Evolutionary conservation across 2,797 vertebrate genomes (phyloP).

Genomic region (Siniperca scherzeri): DNA sequence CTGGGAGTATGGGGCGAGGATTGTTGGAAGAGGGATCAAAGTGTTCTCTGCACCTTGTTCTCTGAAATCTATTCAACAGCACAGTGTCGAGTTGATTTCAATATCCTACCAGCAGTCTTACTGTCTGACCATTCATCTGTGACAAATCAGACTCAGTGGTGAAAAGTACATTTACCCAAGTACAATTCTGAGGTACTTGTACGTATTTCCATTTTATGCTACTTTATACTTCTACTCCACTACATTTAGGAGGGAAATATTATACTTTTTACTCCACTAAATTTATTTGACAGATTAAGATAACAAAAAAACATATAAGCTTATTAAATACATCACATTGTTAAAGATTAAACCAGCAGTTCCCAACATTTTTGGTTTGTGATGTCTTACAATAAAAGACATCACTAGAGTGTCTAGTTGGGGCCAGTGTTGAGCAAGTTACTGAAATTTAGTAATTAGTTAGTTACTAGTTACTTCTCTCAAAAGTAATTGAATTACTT

Average conservation of each 20-base stretch:
- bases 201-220: neutral
- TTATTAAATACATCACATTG: no score
- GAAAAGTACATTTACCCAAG: neutral
- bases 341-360: no score
- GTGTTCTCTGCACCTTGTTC: slow-evolving; percentile 5
- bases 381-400: no score
- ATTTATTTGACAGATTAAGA: neutral
- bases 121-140: neutral
- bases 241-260: neutral
- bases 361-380: no score
- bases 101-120: slow-evolving; percentile 10
- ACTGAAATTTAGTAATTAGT: no score
- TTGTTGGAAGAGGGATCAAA: slow-evolving; percentile 33
- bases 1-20: slow-evolving; percentile 7
- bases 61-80: slow-evolving; percentile 19
- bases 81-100: slow-evolving; percentile 4
- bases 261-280: neutral
- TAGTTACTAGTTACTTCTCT: no score
- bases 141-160: slow-evolving; percentile 13
- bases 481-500: no score
- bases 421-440: no score
- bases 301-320: neutral
- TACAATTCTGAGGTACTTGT: no score
- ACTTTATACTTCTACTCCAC: neutral
- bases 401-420: no score